Base-by-base conservation (phyloP, 2,888 invertebrate genomes). In the Apodemia duryi region DNA sequence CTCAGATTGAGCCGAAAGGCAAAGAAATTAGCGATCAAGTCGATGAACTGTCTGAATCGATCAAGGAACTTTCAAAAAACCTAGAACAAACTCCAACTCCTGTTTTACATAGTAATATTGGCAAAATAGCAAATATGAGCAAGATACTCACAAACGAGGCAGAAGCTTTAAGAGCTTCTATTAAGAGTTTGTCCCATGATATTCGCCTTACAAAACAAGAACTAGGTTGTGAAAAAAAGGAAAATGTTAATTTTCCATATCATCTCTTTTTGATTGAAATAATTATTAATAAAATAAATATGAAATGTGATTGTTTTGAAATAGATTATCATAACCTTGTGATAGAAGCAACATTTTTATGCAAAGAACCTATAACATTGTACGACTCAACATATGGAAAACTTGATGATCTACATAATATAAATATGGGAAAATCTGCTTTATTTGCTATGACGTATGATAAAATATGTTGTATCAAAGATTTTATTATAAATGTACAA, bases 221-320 rank as follows among this genome's bases (percentile, higher is more conserved):
- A 61, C 68, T 85, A 11, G 71, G 72, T 2, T 65, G 69, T 41
- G 68, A 63, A 13, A 73, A 72, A 61, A 75, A 80, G 35, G 75
- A 76, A 64, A 82, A 84, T 69, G 83, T 86, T 49, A 77, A 84
- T 72, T 89, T 88, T 70, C 91, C 91, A 1, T 90, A 91, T 72
- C 91, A 91, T 66, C 76, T 91, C 35, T 91, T 91, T 71, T 76
- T 91, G 32, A 80, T 91, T 46, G 91, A 91, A 81, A 75, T 91
- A 51, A 84, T 91, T 52, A 78, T 91, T 51, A 91, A 91, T 73
- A 91, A 86, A 79, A 91, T 91, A 66, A 83, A 88, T 68, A 91
- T 91, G 91, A 91, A 91, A 69, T 91, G 91, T 71, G 91, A 91
- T 71, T 91, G 91, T 74, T 91, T 91, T 69, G 86, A 90, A 68